Percentiles rank a stretch among this genome's conserved stretches.
Evolutionary conservation across 1,140 invertebrate species (phyloP).

Genomic region (Limonius californicus): DNA sequence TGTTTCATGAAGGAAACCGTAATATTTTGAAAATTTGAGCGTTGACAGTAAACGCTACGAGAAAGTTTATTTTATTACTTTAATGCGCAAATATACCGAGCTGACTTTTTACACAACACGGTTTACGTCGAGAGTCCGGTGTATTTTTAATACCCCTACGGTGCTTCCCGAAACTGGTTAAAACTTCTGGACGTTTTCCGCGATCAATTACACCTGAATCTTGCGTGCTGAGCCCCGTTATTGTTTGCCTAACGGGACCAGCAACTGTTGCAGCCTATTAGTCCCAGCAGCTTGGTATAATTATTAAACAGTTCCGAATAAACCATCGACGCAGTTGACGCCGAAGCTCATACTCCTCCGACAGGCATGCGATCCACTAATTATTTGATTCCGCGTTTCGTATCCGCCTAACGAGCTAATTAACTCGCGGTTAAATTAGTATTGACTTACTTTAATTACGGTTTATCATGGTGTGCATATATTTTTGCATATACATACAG

Average conservation of each 20-base stretch:
- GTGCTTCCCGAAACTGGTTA: no score
- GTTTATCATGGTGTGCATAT: not conserved
- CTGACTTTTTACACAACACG: no score
- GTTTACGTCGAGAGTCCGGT: no score
- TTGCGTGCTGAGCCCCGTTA: conserved; percentile 1
- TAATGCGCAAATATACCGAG: no score
- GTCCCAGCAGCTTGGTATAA: not conserved
- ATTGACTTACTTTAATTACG: conserved; percentile 8
- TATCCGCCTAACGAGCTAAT: conserved; percentile 9
- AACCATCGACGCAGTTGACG: not conserved
- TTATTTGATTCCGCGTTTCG: conserved; percentile 8
- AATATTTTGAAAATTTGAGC: no score
- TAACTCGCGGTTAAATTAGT: conserved; percentile 9
- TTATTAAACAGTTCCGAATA: conserved; percentile 9
- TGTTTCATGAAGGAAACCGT: no score
- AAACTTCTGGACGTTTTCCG: not conserved
- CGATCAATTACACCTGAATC: not conserved
- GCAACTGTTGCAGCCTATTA: conserved; percentile 13
- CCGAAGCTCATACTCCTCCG: not conserved
- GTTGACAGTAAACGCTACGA: no score
- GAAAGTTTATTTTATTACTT: no score
- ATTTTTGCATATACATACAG: not conserved
- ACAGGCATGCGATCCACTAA: conserved; percentile 4
- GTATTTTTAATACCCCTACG: no score
- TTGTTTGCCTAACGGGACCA: not conserved